A percentile compares a stretch with the other conserved stretches of the same genome.
phyloP scores from a whole-genome alignment of 2,113 vertebrate genomes.

The Erythrolamprus reginae region DNA sequence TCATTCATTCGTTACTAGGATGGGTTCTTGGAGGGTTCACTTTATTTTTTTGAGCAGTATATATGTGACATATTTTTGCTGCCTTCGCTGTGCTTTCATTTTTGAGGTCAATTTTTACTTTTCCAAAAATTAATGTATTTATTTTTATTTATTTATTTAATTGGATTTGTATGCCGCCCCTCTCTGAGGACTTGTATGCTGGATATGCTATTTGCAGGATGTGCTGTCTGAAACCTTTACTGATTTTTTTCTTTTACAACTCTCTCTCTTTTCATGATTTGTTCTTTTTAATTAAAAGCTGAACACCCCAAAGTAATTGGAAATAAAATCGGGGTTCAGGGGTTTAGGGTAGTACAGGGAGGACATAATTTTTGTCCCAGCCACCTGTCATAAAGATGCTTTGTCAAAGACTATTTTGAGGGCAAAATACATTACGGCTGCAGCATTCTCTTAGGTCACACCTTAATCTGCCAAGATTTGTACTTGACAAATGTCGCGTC shows the following conservation, averaged over 20 bases:
- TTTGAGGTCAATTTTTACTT: not conserved
- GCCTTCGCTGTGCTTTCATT: too few relatives aligned
- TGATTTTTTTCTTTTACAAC: too few relatives aligned
- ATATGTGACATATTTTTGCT: too few relatives aligned
- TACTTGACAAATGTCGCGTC: not conserved
- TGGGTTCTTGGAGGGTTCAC: too few relatives aligned
- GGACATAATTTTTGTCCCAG: not conserved
- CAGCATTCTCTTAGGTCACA: not conserved
- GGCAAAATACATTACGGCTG: not conserved
- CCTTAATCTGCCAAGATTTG: not conserved
- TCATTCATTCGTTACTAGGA: too few relatives aligned
- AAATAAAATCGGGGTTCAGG: not conserved
- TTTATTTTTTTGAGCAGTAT: too few relatives aligned
- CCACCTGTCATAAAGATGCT: not conserved
- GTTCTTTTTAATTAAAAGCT: not conserved
- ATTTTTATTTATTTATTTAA: too few relatives aligned
- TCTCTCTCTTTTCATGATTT: not conserved
- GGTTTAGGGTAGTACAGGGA: not conserved
- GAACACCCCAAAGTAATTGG: not conserved
- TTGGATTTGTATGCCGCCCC: too few relatives aligned
- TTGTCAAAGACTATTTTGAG: not conserved
- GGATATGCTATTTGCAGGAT: not conserved
- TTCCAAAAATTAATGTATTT: too few relatives aligned
- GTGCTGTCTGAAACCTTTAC: not conserved
- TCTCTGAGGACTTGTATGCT: too few relatives aligned